Base-by-base conservation (phyloP, 2,888 invertebrate genomes). In the Linnaemya vulpina region DNA sequence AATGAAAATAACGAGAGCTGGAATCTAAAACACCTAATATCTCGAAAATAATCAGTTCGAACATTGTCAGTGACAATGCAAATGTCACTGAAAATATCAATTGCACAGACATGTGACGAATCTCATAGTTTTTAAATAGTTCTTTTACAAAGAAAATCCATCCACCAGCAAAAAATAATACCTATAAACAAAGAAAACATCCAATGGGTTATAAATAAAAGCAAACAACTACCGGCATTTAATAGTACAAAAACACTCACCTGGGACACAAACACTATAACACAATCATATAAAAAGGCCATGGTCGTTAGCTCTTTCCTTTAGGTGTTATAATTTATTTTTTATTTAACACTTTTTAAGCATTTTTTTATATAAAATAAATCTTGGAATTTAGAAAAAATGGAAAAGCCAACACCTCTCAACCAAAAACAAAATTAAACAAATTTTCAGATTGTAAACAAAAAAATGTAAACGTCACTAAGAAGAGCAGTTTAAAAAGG, bases 91-190 rank as follows among this genome's bases (percentile, higher is more conserved):
- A 98, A 92, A 99, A 99, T 90, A 99, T 97, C 5, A 99, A 93
- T 92, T 99, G 98, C 1, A 99, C 98, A 82, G 98, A 94, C 83
- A 96, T 95, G 91, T 99, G 98, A 89, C 98, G 97, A 7, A 99
- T 98, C 93, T 99, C 99, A 93, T 99, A 99, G 91, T 99, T 98
- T 87, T 97, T 95, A 91, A 99, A 99, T 62, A 99, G 94, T 92
- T 98, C 97, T 92, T 98, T 99, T 89, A 99, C 97, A 91, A 99
- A 99, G 93, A 99, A 99, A 83, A 99, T 95, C 98, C 99, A 99
- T 82, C 99, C 99, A 86, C 98, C 98, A 77, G 96, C 95, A 92
- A 99, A 99, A 93, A 99, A 99, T 73, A 98, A 93, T 74, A 96
- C 94, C 98, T 99, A 93, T 94, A 65, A 85, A 40, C 73, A 83